Percentiles rank a stretch among this genome's conserved stretches.
Evolutionary conservation across 2,888 invertebrate genomes (phyloP).

Genomic region (Biston betularia): DNA sequence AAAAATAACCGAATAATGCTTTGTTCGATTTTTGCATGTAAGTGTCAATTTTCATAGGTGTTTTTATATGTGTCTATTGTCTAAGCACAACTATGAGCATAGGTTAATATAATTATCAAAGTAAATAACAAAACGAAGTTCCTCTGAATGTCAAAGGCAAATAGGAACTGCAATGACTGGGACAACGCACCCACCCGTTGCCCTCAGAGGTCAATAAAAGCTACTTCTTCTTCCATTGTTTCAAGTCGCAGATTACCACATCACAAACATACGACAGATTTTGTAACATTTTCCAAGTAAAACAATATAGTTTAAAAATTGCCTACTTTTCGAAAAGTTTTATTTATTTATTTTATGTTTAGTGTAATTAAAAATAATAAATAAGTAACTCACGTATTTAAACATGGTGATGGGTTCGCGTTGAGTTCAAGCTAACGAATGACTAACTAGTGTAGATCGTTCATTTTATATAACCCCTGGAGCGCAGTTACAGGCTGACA

Average conservation of each 20-base stretch:
- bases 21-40: too few relatives aligned
- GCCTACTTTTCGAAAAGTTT: neutral
- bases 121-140: neutral
- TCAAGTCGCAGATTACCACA: conserved; percentile 40
- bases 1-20: too few relatives aligned
- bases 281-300: conserved; percentile 43
- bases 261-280: conserved; percentile 58
- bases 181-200: conserved; percentile 27
- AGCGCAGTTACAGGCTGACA: conserved; percentile 78
- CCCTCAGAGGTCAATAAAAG: conserved; percentile 46
- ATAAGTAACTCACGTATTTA: conserved; percentile 79
- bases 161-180: conserved; percentile 14
- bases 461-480: conserved; percentile 79
- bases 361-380: conserved; percentile 47
- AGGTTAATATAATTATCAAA: neutral
- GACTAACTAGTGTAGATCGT: conserved; percentile 76
- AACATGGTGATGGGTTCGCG: conserved; percentile 81
- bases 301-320: conserved; percentile 2
- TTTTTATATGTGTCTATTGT: neutral
- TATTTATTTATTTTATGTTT: conserved; percentile 7
- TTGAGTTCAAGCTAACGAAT: conserved; percentile 83
- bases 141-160: neutral
- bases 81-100: neutral
- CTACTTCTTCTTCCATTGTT: conserved; percentile 54
- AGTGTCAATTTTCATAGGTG: neutral